phyloP scores from a whole-genome alignment of 2,888 invertebrate genomes.

The Rhyacophila evoluta region DNA sequence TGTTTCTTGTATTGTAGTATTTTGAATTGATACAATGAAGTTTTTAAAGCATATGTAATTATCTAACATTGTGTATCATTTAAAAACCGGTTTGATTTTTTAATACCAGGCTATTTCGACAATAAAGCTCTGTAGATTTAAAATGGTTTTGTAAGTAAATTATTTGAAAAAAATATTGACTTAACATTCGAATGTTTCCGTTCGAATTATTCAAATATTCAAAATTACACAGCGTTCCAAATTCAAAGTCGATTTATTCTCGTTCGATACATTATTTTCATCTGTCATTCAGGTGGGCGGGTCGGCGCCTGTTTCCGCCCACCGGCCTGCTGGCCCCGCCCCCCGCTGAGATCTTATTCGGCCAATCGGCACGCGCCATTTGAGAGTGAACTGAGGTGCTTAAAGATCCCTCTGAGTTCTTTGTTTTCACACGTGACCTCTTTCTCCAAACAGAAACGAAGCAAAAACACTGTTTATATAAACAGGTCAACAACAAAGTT shows the following conservation, averaged over 20 bases:
- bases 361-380: constrained; percentile 64
- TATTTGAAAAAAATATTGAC: too few species aligned
- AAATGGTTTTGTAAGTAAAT: too few species aligned
- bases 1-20: too few species aligned
- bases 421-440: constrained; percentile 9
- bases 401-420: neutral
- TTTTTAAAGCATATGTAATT: too few species aligned
- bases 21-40: too few species aligned
- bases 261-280: constrained; percentile 57
- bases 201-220: neutral
- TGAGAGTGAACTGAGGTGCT: constrained; percentile 16
- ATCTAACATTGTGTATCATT: too few species aligned
- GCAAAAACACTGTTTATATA: too few species aligned
- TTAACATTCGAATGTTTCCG: neutral
- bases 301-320: constrained; percentile 63
- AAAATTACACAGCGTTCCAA: neutral
- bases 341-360: constrained; percentile 59
- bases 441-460: too few species aligned
- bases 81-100: too few species aligned
- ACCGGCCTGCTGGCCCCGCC: constrained; percentile 68
- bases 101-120: too few species aligned
- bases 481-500: too few species aligned
- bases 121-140: too few species aligned
- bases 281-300: constrained; percentile 61
- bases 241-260: constrained; percentile 33